A percentile compares a stretch with the other conserved stretches of the same genome.
These are phyloP conservation scores for Bombus waltoni DNA, from an alignment of 1,140 invertebrate genomes.

Conservation along the genomic window DNA sequence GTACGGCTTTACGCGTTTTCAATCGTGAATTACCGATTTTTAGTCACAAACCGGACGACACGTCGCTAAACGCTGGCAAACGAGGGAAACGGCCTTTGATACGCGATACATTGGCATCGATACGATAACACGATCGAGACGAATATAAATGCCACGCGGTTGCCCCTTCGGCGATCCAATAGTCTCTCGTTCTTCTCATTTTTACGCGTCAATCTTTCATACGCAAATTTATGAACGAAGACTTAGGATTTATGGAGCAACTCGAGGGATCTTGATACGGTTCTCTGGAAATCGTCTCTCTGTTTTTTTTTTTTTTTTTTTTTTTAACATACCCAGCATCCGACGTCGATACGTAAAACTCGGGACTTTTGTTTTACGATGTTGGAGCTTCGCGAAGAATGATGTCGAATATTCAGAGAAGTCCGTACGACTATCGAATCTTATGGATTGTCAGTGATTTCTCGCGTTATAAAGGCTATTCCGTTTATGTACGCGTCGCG, in stretches of 20 bases:
- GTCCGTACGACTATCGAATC: too few species aligned
- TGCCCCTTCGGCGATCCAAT: background rate
- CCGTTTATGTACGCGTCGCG: too few species aligned
- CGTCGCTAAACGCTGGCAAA: constrained; percentile 27
- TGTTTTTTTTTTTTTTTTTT: background rate
- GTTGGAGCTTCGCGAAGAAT: background rate
- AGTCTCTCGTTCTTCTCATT: constrained; percentile 37
- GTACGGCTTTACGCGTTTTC: background rate
- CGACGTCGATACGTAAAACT: background rate
- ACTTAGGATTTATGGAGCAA: background rate
- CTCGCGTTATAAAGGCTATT: too few species aligned
- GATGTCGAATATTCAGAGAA: background rate
- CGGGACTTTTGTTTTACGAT: background rate
- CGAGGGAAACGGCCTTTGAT: background rate
- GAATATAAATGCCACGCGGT: background rate
- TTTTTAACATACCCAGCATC: background rate
- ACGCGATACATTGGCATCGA: constrained; percentile 46
- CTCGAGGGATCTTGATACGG: background rate
- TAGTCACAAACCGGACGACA: background rate
- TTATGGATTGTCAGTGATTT: too few species aligned
- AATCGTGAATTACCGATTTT: background rate
- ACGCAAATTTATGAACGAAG: background rate
- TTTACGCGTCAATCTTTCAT: constrained; percentile 22
- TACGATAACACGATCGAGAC: background rate
- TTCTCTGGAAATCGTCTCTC: background rate